Base-by-base conservation (phyloP, 2,888 invertebrate genomes). In the Tiliacea aurago region DNA sequence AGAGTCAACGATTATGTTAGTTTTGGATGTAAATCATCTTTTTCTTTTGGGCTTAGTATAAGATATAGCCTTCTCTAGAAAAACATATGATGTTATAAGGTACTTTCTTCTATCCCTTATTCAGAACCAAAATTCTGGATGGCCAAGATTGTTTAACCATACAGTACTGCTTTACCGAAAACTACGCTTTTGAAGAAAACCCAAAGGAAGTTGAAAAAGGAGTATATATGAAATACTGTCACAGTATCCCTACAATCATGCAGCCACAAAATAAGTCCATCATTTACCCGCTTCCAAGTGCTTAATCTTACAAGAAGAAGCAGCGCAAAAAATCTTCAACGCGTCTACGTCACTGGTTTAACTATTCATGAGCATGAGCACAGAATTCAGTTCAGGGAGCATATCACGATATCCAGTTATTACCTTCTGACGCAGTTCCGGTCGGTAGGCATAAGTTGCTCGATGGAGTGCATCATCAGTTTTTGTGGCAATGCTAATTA, bases 381-480 rank as follows among this genome's bases (percentile, higher is more conserved):
- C n/a, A 75, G 37, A 63, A 47, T 55, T 63, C 66, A 62, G 67
- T 68, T 68, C 65, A 69, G 70, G 63, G 72, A 62, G 59, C 73
- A 75, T 61, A 71, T 49, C 73, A 53, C 70, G 62, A 59, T 78
- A 76, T 73, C 70, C 68, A 79, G 80, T 86, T 78, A 81, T 83
- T 73, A 76, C 62, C 71, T 78, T 66, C 80, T 71, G 81, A 78
- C 68, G 71, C 33, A 76, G 80, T 85, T 87, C 86, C 84, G 84
- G 87, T 84, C 76, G 85, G 81, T 61, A 83, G 86, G 82, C 78
- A 72, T 70, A 61, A 76, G 69, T 58, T 81, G 85, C 86, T 79
- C 92, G 92, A 92, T 91, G 90, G 89, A 88, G 92, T 91, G 91
- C 90, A 90, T 90, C 91, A 76, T 72, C 84, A 87, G 87, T 89